phyloP scores from a whole-genome alignment of 1,140 invertebrate genomes.

The Diabrotica undecimpunctata region DNA sequence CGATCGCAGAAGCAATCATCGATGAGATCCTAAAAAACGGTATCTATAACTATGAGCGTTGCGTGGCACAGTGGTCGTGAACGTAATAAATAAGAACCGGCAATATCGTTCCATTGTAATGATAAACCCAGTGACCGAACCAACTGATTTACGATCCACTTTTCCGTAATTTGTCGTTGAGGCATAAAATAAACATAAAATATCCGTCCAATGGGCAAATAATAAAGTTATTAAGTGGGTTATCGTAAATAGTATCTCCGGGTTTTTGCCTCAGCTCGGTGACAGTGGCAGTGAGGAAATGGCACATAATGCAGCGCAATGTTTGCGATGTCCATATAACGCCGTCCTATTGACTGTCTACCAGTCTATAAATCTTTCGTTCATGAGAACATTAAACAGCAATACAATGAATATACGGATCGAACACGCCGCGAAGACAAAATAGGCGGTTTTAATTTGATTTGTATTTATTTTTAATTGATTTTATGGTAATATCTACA shows the following conservation, averaged over 20 bases:
- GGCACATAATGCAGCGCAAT: conserved; percentile 24
- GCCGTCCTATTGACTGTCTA: conserved; percentile 26
- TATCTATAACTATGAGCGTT: too few relatives aligned
- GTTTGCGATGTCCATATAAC: conserved; percentile 27
- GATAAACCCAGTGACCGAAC: conserved; percentile 9
- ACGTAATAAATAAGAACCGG: conserved; percentile 5
- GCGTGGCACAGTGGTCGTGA: neutral
- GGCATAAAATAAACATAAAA: conserved; percentile 10
- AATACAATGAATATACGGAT: conserved; percentile 28
- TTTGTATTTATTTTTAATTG: too few relatives aligned
- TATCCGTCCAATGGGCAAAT: conserved; percentile 3
- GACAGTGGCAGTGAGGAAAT: conserved; percentile 20
- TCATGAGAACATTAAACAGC: conserved; percentile 27
- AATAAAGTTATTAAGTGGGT: conserved; percentile 23
- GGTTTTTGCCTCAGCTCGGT: conserved; percentile 20
- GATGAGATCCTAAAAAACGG: too few relatives aligned
- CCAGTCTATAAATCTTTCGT: conserved; percentile 29
- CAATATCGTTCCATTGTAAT: conserved; percentile 10
- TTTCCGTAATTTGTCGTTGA: conserved; percentile 15
- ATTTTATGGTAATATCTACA: too few relatives aligned
- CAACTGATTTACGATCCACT: conserved; percentile 15
- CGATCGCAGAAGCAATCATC: too few relatives aligned
- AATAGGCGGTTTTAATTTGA: too few relatives aligned
- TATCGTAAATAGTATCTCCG: conserved; percentile 21
- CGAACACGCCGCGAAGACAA: conserved; percentile 4